Evolutionary conservation across 2,888 invertebrate species (phyloP).

Genomic region (Scaptodrosophila latifasciaeformis): DNA sequence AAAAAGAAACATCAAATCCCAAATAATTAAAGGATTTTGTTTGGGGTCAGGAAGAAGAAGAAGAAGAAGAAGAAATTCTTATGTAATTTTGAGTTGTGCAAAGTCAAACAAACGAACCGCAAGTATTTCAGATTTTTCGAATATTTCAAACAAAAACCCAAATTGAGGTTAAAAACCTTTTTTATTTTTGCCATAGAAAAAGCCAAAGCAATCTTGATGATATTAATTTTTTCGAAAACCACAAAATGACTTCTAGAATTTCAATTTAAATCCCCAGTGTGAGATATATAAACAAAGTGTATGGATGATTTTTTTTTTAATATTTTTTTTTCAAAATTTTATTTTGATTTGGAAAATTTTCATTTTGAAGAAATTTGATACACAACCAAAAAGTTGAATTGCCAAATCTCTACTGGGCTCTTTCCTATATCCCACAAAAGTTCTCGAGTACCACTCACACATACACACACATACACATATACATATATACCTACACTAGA

Average conservation of each 20-base stretch:
- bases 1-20: slow-evolving; percentile 5
- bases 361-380: no score
- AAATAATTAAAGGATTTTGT: not conserved
- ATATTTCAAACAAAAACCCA: slow-evolving; percentile 37
- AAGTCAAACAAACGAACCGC: slow-evolving; percentile 36
- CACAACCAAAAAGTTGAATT: no score
- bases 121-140: slow-evolving; percentile 34
- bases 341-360: no score
- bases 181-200: not conserved
- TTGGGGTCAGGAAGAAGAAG: no score
- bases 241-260: slow-evolving; percentile 51
- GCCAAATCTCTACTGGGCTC: no score
- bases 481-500: slow-evolving; percentile 14
- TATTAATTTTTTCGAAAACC: slow-evolving; percentile 34
- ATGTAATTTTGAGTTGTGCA: slow-evolving; percentile 16
- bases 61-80: no score
- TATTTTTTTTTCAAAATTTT: no score
- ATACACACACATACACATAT: no score
- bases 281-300: slow-evolving; percentile 22
- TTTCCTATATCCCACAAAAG: no score
- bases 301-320: slow-evolving; percentile 12
- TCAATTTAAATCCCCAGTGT: slow-evolving; percentile 33
- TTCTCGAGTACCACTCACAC: no score
- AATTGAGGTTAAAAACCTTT: slow-evolving; percentile 54
- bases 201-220: slow-evolving; percentile 26